Evolutionary conservation across 2,113 vertebrate genomes (phyloP).

Genomic region (Toxotes chatareus): DNA sequence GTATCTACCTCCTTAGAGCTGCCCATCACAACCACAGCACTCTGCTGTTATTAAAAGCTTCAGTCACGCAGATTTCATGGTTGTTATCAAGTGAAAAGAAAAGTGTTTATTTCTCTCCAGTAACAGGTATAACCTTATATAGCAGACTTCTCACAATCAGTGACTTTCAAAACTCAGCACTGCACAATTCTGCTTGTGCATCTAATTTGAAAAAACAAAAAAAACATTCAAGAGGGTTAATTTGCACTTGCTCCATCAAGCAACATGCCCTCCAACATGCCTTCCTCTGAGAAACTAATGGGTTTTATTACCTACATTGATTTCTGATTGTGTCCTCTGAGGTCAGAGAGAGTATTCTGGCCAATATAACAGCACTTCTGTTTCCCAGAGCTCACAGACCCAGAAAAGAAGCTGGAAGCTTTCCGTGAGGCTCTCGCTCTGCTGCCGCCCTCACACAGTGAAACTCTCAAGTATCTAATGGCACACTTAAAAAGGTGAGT

Average conservation of each 20-base stretch:
- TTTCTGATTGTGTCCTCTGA: slow-evolving; percentile 30
- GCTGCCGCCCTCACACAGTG: slow-evolving; percentile 94
- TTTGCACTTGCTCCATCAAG: slow-evolving; percentile 19
- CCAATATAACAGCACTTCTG: slow-evolving; percentile 36
- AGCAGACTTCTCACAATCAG: neutral
- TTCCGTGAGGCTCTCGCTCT: slow-evolving; percentile 93
- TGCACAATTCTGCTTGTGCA: neutral
- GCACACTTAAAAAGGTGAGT: slow-evolving; percentile 95
- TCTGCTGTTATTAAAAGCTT: neutral
- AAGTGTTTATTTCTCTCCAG: neutral
- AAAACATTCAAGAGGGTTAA: slow-evolving; percentile 5
- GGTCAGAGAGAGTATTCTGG: slow-evolving; percentile 9
- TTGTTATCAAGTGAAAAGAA: neutral
- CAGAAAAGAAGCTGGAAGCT: slow-evolving; percentile 93
- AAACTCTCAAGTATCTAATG: slow-evolving; percentile 97
- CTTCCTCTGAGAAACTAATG: slow-evolving; percentile 46
- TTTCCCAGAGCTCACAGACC: slow-evolving; percentile 90
- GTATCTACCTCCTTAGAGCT: neutral
- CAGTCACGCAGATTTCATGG: neutral
- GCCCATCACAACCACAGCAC: neutral
- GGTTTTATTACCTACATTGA: slow-evolving; percentile 43
- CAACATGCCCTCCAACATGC: neutral
- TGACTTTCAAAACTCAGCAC: neutral
- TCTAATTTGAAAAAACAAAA: neutral
- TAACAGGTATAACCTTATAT: too few species aligned